A percentile compares a stretch with the other conserved stretches of the same genome.
Evolutionary conservation across 2,113 vertebrate species (phyloP).

Genomic region (Zeus faber): DNA sequence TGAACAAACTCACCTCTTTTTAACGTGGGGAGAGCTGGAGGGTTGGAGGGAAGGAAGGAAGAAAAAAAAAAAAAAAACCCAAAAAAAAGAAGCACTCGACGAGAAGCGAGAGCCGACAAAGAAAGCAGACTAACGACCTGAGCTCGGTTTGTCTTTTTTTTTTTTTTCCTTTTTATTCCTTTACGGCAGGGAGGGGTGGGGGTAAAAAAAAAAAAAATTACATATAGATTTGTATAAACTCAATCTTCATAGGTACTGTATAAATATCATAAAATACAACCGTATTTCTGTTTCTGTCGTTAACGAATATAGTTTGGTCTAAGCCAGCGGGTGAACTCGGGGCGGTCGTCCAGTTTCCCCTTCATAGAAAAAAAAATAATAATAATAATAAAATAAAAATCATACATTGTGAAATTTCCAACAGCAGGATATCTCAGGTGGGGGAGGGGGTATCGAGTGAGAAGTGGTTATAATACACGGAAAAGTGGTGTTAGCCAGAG

Average conservation of each 20-base stretch:
- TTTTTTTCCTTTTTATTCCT: constrained; percentile 73
- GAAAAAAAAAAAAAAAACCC: neutral
- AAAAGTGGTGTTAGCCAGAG: neutral
- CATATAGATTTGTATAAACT: constrained; percentile 73
- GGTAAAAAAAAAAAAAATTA: constrained; percentile 39
- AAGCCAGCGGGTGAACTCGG: constrained; percentile 43
- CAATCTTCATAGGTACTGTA: constrained; percentile 61
- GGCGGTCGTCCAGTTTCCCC: constrained; percentile 32
- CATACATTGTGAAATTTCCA: no score
- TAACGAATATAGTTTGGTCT: constrained; percentile 52
- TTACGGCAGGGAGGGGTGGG: constrained; percentile 46
- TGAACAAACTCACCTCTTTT: neutral
- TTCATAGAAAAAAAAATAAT: constrained; percentile 54
- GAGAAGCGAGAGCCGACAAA: constrained; percentile 24
- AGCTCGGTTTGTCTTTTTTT: constrained; percentile 7
- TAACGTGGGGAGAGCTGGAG: neutral
- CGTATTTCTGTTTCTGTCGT: constrained; percentile 43
- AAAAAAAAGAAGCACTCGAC: neutral
- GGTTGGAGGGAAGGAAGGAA: neutral
- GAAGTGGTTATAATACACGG: constrained; percentile 20
- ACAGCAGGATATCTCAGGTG: constrained; percentile 32
- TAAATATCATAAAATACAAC: constrained; percentile 76
- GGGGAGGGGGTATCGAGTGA: neutral
- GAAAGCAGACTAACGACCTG: constrained; percentile 23
- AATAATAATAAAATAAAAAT: no score